Evolutionary conservation across 2,888 invertebrate species (phyloP).

Genomic region (Papilio protenor): DNA sequence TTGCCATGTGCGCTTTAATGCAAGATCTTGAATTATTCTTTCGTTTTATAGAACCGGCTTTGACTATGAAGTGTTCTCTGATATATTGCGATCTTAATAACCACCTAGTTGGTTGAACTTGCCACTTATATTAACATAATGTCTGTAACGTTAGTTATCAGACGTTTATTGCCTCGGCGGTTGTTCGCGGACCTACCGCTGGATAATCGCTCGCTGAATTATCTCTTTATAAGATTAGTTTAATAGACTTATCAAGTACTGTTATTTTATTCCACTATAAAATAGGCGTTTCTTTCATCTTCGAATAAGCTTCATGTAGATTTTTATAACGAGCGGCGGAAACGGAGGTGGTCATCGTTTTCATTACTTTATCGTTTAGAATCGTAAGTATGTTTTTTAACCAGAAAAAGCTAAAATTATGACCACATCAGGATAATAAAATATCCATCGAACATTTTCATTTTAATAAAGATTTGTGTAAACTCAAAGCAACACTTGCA

Average conservation of each 20-base stretch:
- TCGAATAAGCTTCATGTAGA: not conserved
- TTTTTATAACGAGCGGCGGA: not conserved
- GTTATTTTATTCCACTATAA: not conserved
- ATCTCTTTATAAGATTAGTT: conserved; percentile 31
- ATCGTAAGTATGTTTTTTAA: too few relatives aligned
- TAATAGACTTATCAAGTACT: conserved; percentile 29
- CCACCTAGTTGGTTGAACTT: conserved; percentile 38
- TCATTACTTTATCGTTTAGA: too few relatives aligned
- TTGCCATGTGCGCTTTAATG: conserved; percentile 46
- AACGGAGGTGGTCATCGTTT: not conserved
- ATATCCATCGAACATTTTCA: not conserved
- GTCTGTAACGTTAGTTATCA: conserved; percentile 34
- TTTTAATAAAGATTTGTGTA: not conserved
- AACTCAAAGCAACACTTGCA: not conserved
- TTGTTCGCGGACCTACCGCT: conserved; percentile 33
- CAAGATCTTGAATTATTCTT: conserved; percentile 48
- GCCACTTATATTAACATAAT: conserved; percentile 40
- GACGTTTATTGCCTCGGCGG: conserved; percentile 26
- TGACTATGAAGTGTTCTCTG: conserved; percentile 17
- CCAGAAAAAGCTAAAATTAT: not conserved
- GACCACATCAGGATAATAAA: not conserved
- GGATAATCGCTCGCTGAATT: conserved; percentile 27
- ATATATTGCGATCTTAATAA: conserved; percentile 36
- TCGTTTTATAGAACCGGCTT: conserved; percentile 38
- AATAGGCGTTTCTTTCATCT: not conserved